Percentiles rank a stretch among this genome's conserved stretches.
Conservation (phyloP, 2,888 invertebrate genomes). For the Sinopyrophorus schimmeli region DNA sequence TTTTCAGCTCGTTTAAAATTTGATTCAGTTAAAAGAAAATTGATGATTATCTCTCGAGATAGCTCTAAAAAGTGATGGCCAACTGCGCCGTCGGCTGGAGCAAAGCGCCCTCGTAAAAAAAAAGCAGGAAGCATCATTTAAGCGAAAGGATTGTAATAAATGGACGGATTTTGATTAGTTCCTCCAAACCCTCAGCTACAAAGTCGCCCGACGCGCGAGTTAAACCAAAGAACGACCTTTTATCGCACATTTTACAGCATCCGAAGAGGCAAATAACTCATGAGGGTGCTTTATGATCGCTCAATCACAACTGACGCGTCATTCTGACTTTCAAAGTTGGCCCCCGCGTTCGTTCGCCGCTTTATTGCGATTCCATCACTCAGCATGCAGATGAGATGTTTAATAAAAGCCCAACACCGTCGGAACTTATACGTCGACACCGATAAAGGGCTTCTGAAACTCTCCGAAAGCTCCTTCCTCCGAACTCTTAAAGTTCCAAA, state of each 20-base stretch:
- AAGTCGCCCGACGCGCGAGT: too few species aligned
- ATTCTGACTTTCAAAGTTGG: slow-evolving; percentile 22
- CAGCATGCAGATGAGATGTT: slow-evolving; percentile 47
- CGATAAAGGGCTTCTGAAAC: slow-evolving; percentile 23
- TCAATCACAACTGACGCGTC: slow-evolving; percentile 33
- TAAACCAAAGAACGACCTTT: slow-evolving; percentile 11
- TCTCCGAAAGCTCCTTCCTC: slow-evolving; percentile 12
- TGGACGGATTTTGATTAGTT: too few species aligned
- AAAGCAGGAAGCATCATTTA: too few species aligned
- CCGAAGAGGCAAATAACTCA: slow-evolving; percentile 22
- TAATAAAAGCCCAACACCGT: slow-evolving; percentile 41
- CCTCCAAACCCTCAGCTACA: too few species aligned
- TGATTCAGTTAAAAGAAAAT: too few species aligned
- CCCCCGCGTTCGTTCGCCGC: slow-evolving; percentile 18
- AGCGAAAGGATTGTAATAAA: too few species aligned
- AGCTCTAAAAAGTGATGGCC: too few species aligned
- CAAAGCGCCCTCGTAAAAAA: too few species aligned
- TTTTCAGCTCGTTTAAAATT: too few species aligned
- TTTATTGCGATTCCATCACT: slow-evolving; percentile 47
- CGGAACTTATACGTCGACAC: slow-evolving; percentile 29
- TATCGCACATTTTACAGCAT: slow-evolving; percentile 24
- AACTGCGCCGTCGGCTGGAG: too few species aligned
- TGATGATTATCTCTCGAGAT: too few species aligned
- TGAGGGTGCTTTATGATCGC: slow-evolving; percentile 27
- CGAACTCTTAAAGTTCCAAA: slow-evolving; percentile 19